A percentile compares a stretch with the other conserved stretches of the same genome.
These are phyloP conservation scores for Tenebrosternarchus preto DNA, from an alignment of 2,113 vertebrate genomes.

Conservation along the genomic window DNA sequence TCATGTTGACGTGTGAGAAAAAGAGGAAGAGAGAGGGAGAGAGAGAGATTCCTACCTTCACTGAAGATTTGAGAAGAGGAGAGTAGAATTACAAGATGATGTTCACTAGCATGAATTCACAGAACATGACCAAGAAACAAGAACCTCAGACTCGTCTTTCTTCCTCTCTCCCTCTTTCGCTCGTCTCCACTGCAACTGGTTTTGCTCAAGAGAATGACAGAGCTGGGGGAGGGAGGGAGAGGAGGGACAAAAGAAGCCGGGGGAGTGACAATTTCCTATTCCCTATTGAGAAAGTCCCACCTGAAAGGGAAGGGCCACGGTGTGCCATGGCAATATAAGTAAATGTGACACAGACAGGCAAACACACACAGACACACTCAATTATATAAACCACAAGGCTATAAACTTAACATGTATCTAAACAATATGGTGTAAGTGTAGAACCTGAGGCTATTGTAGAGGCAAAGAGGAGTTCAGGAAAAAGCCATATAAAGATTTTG, in stretches of 20 bases:
- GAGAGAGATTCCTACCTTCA: slow-evolving; percentile 44
- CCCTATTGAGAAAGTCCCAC: slow-evolving; percentile 49
- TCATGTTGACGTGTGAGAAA: background rate
- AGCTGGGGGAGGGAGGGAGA: background rate
- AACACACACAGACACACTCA: slow-evolving; percentile 19
- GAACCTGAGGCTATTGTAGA: background rate
- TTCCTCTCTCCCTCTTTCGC: slow-evolving; percentile 20
- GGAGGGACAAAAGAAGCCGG: slow-evolving; percentile 34
- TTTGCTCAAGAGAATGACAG: slow-evolving; percentile 38
- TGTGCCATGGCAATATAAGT: slow-evolving; percentile 12
- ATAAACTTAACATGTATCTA: background rate
- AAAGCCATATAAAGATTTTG: too few species aligned
- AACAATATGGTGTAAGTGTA: background rate
- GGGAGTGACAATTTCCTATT: slow-evolving; percentile 56
- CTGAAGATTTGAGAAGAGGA: slow-evolving; percentile 29
- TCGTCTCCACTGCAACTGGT: slow-evolving; percentile 7
- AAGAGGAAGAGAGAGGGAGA: background rate
- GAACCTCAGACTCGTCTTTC: background rate
- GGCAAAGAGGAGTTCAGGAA: too few species aligned
- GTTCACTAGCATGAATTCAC: background rate
- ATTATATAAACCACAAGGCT: background rate
- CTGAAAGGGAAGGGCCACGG: slow-evolving; percentile 40
- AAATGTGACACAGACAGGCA: background rate
- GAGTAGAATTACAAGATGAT: slow-evolving; percentile 24
- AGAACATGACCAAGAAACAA: too few species aligned